Conservation (phyloP, 2,113 vertebrate genomes). For the Ornithorhynchus anatinus region DNA sequence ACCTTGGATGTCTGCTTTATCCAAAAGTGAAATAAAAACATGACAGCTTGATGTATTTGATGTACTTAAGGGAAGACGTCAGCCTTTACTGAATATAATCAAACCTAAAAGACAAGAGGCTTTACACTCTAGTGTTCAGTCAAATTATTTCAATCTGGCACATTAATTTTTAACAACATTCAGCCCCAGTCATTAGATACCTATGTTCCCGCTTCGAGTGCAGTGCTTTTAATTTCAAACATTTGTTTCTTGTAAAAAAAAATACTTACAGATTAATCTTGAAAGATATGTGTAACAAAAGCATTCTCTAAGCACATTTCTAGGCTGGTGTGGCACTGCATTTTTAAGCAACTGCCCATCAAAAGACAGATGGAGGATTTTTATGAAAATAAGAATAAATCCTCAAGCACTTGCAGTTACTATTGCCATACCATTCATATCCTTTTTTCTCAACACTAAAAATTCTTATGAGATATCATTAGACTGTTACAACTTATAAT, state of each 20-base stretch:
- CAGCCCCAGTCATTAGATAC: neutral
- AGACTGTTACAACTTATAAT: constrained; percentile 84
- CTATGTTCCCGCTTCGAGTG: neutral
- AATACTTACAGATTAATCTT: neutral
- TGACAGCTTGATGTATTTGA: constrained; percentile 30
- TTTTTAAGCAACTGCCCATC: constrained; percentile 26
- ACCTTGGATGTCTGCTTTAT: constrained; percentile 36
- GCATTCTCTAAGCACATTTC: neutral
- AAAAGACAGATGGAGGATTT: constrained; percentile 30
- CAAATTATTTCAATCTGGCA: constrained; percentile 14
- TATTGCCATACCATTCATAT: constrained; percentile 71
- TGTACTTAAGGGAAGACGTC: constrained; percentile 22
- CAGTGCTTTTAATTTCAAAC: constrained; percentile 33
- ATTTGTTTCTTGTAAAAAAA: constrained; percentile 14
- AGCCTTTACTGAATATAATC: constrained; percentile 5
- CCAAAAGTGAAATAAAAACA: neutral
- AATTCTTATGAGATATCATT: constrained; percentile 84
- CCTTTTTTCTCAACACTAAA: constrained; percentile 65
- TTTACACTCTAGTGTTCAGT: neutral
- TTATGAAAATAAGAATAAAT: constrained; percentile 48
- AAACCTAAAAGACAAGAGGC: neutral
- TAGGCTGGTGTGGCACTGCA: neutral
- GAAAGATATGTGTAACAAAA: neutral
- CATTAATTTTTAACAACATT: constrained; percentile 42
- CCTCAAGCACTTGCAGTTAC: constrained; percentile 49